These are phyloP conservation scores for Cantharis rufa DNA, from an alignment of 2,888 invertebrate genomes.

Conservation along the genomic window DNA sequence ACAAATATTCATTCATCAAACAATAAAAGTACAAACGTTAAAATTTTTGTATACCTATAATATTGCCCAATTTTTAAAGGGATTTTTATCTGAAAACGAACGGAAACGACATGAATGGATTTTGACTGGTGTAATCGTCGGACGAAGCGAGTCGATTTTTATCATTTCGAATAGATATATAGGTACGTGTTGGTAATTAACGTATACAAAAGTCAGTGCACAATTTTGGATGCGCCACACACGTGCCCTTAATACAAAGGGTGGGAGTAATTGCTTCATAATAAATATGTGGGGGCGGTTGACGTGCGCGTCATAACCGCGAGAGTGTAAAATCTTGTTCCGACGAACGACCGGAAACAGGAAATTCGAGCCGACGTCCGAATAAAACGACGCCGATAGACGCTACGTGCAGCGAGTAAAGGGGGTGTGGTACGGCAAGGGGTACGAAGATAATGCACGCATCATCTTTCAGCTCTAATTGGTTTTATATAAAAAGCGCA, in stretches of 20 bases:
- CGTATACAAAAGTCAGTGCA: constrained; percentile 21
- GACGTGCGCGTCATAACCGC: constrained; percentile 51
- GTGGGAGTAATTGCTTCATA: constrained; percentile 30
- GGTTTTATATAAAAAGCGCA: constrained; percentile 44
- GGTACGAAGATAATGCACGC: constrained; percentile 38
- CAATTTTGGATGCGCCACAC: constrained; percentile 15
- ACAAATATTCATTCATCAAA: constrained; percentile 15
- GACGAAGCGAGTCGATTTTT: neutral
- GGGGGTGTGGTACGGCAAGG: constrained; percentile 33
- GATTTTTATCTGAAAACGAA: constrained; percentile 11
- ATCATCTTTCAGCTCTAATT: constrained; percentile 55
- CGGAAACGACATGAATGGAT: constrained; percentile 20
- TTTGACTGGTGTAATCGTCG: neutral
- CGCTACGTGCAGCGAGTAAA: constrained; percentile 23
- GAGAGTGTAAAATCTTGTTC: constrained; percentile 58
- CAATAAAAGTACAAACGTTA: constrained; percentile 10
- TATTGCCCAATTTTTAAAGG: constrained; percentile 19
- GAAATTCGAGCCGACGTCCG: constrained; percentile 56
- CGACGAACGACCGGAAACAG: constrained; percentile 56
- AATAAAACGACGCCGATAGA: constrained; percentile 50
- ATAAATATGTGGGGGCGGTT: constrained; percentile 39
- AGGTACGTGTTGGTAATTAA: constrained; percentile 21
- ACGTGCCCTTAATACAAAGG: constrained; percentile 22
- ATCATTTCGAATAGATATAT: neutral
- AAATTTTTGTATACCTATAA: constrained; percentile 24